Conservation (phyloP, 2,113 vertebrate genomes). For the Phylloscopus whistleri region DNA sequence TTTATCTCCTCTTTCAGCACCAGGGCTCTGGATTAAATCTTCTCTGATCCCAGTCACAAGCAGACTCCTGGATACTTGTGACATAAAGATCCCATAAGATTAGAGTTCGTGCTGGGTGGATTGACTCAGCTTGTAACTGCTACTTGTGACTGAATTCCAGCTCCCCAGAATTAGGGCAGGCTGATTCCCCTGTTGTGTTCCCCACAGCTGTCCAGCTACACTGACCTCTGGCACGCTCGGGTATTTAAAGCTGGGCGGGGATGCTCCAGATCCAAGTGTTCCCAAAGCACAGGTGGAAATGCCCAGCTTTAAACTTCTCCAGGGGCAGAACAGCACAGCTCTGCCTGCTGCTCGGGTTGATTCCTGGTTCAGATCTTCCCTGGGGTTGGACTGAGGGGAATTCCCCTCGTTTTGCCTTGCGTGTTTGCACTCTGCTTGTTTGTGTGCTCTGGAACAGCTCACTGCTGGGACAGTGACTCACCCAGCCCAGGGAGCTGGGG, state of each 20-base stretch:
- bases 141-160: not conserved
- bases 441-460: not conserved
- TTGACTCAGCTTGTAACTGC: not conserved
- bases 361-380: not conserved
- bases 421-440: not conserved
- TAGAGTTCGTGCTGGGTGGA: not conserved
- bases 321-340: not conserved
- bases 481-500: not conserved
- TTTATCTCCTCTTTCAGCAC: not conserved
- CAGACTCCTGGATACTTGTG: not conserved
- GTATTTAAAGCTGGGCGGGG: not conserved
- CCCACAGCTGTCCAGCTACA: not conserved
- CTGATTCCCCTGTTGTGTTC: not conserved
- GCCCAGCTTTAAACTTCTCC: not conserved
- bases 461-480: not conserved
- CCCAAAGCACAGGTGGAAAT: not conserved
- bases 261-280: not conserved
- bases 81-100: not conserved
- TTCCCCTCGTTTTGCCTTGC: rapidly evolving
- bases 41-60: not conserved
- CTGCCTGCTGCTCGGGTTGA: not conserved
- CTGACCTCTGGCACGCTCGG: rapidly evolving
- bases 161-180: not conserved
- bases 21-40: not conserved
- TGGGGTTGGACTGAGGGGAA: not conserved